Conservation (phyloP, 2,113 vertebrate genomes). For the Sterna hirundo region DNA sequence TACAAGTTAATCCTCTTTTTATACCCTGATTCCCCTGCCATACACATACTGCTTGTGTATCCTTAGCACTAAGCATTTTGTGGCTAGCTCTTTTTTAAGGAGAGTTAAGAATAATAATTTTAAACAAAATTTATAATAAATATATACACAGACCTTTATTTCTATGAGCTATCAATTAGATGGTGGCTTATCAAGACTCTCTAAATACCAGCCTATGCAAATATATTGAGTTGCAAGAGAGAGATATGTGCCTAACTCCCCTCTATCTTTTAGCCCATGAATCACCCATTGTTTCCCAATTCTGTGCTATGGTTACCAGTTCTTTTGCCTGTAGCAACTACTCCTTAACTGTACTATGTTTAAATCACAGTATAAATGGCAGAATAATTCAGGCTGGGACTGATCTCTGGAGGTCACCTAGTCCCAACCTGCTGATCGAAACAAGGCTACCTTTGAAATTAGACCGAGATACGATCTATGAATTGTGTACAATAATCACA, state of each 20-base stretch:
- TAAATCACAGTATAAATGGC: neutral
- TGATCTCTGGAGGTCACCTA: neutral
- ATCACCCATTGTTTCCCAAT: neutral
- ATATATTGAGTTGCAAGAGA: neutral
- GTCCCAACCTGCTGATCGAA: neutral
- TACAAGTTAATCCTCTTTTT: neutral
- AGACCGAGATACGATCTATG: neutral
- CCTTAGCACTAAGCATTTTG: neutral
- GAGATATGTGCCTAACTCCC: neutral
- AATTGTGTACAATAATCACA: neutral
- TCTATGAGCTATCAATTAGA: neutral
- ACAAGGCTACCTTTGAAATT: neutral
- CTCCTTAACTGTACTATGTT: neutral
- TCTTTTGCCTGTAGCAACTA: neutral
- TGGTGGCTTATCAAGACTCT: neutral
- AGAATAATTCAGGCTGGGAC: neutral
- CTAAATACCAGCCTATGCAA: neutral
- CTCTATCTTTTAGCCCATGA: neutral
- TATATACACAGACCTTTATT: neutral
- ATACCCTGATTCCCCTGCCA: neutral
- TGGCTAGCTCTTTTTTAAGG: neutral
- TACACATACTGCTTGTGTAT: neutral
- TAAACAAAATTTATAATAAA: neutral
- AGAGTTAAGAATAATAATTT: neutral
- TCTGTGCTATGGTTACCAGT: neutral